Percentiles rank a stretch among this genome's conserved stretches.
Evolutionary conservation across 2,888 invertebrate species (phyloP).

Genomic region (Julus scandinavius): DNA sequence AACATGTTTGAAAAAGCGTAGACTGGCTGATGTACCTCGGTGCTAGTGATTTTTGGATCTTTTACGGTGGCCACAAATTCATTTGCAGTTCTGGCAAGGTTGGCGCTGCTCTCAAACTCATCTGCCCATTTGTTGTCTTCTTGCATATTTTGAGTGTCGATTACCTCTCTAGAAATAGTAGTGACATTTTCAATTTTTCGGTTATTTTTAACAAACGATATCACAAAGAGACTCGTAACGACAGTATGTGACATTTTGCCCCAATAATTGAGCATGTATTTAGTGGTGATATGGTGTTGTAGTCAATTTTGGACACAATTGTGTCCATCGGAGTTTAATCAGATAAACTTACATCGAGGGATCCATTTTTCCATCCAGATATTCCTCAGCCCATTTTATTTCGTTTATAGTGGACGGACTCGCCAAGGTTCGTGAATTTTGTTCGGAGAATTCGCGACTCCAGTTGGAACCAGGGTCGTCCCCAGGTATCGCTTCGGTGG

Average conservation of each 20-base stretch:
- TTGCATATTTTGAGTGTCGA: slow-evolving; percentile 35
- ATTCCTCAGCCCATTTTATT: slow-evolving; percentile 74
- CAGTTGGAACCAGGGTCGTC: slow-evolving; percentile 57
- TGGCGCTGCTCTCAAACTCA: slow-evolving; percentile 68
- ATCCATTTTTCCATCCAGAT: slow-evolving; percentile 64
- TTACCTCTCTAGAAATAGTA: slow-evolving; percentile 31
- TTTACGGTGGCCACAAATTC: slow-evolving; percentile 66
- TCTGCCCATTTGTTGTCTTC: slow-evolving; percentile 61
- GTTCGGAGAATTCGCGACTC: slow-evolving; percentile 60
- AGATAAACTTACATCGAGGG: neutral
- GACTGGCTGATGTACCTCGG: slow-evolving; percentile 68
- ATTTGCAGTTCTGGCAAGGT: slow-evolving; percentile 72
- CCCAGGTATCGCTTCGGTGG: slow-evolving; percentile 58
- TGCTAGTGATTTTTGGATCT: slow-evolving; percentile 78
- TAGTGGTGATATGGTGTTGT: too few relatives aligned
- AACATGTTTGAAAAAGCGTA: neutral
- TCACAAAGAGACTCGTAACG: too few relatives aligned
- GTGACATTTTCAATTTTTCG: neutral
- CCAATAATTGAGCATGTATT: too few relatives aligned
- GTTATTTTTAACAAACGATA: neutral
- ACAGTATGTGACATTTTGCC: too few relatives aligned
- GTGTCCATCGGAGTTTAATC: neutral
- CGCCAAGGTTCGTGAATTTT: slow-evolving; percentile 47
- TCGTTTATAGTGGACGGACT: slow-evolving; percentile 58
- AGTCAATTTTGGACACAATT: neutral